These are phyloP conservation scores for Acrobasis consociella DNA, from an alignment of 2,888 invertebrate species.

Conservation along the genomic window DNA sequence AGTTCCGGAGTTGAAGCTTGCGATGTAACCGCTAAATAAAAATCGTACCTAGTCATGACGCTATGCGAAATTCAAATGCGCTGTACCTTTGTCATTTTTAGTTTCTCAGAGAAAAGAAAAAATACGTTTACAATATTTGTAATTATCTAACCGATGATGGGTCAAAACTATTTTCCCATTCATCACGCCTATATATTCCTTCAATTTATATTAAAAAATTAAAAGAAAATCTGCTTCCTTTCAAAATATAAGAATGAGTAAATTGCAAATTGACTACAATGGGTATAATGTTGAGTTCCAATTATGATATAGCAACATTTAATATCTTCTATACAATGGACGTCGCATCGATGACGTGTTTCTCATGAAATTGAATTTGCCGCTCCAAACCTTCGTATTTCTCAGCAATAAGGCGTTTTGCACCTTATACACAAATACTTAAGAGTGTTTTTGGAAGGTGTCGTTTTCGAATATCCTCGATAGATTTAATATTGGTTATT, in stretches of 20 bases:
- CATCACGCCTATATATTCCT: too few relatives aligned
- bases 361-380: conserved; percentile 9
- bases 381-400: not conserved
- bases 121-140: too few relatives aligned
- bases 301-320: conserved; percentile 7
- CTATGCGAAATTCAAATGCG: too few relatives aligned
- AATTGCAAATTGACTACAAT: not conserved
- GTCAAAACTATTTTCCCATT: too few relatives aligned
- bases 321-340: conserved; percentile 20
- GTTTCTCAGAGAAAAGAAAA: too few relatives aligned
- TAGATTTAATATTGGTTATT: conserved; percentile 24
- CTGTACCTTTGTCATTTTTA: too few relatives aligned
- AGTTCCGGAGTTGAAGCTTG: too few relatives aligned
- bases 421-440: not conserved
- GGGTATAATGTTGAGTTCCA: not conserved
- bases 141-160: too few relatives aligned
- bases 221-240: too few relatives aligned
- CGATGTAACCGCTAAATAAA: too few relatives aligned
- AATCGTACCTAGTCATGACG: too few relatives aligned
- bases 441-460: not conserved
- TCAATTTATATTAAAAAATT: too few relatives aligned
- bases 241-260: not conserved
- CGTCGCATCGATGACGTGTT: conserved; percentile 1
- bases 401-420: not conserved
- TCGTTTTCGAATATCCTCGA: conserved; percentile 12